Evolutionary conservation across 1,140 invertebrate genomes (phyloP).

Genomic region (Nymphalis io): DNA sequence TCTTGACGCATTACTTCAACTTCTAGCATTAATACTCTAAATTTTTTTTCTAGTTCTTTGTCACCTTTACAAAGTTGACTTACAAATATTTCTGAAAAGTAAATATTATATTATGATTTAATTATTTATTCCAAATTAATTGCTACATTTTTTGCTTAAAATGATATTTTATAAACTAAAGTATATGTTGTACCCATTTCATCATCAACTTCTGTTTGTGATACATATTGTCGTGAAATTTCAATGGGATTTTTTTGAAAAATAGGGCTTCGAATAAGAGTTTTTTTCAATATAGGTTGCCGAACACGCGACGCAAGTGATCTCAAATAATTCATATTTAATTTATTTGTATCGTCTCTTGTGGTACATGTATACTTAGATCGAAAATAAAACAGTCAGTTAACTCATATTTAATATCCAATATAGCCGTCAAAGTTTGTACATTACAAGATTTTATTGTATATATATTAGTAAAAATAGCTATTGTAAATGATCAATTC

Average conservation of each 20-base stretch:
- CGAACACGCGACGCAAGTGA: slow-evolving; percentile 24
- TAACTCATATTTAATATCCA: not conserved
- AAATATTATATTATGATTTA: slow-evolving; percentile 11
- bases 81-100: slow-evolving; percentile 55
- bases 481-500: no score
- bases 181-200: slow-evolving; percentile 18
- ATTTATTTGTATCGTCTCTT: not conserved
- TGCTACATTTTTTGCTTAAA: no score
- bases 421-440: not conserved
- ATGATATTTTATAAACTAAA: no score
- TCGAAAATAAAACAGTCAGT: no score
- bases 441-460: no score
- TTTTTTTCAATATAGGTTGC: slow-evolving; percentile 11
- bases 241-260: slow-evolving; percentile 8
- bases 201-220: slow-evolving; percentile 22
- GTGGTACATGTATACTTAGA: no score
- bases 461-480: no score
- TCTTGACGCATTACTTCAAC: slow-evolving; percentile 82
- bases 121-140: no score
- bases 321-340: slow-evolving; percentile 31
- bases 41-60: slow-evolving; percentile 67
- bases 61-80: slow-evolving; percentile 60
- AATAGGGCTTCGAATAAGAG: not conserved
- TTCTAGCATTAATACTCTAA: slow-evolving; percentile 81
- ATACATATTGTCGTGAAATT: slow-evolving; percentile 5